Evolutionary conservation across 2,888 invertebrate species (phyloP).

Genomic region (Ellobium chinense): DNA sequence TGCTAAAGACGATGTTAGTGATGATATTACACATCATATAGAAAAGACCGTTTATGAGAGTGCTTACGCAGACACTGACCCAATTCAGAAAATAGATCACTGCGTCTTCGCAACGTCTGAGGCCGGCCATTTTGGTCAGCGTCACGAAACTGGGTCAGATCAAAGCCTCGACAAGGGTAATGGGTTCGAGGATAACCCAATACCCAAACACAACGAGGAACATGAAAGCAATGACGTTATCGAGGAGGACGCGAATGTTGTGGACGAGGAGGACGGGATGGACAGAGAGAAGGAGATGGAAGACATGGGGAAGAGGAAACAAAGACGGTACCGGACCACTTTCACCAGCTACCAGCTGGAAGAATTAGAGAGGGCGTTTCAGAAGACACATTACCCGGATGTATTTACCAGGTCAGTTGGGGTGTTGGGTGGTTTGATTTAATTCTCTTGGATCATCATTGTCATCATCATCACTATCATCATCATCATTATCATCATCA

Average conservation of each 20-base stretch:
- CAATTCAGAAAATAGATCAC: neutral
- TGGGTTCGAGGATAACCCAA: neutral
- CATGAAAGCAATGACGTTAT: constrained; percentile 13
- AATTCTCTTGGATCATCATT: neutral
- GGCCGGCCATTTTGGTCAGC: neutral
- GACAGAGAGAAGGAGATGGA: constrained; percentile 60
- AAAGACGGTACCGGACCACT: constrained; percentile 75
- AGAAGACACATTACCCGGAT: constrained; percentile 78
- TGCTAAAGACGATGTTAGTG: neutral
- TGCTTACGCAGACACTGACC: neutral
- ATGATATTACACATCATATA: neutral
- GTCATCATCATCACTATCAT: neutral
- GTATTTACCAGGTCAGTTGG: constrained; percentile 76
- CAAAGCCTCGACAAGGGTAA: neutral
- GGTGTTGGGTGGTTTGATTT: too few relatives aligned
- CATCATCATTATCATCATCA: neutral
- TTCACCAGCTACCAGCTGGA: constrained; percentile 77
- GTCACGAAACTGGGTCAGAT: neutral
- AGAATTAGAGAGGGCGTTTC: constrained; percentile 77
- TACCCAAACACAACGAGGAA: neutral
- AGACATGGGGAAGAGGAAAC: constrained; percentile 74
- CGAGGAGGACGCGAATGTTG: neutral
- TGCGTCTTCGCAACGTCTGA: neutral
- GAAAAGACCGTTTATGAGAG: too few relatives aligned
- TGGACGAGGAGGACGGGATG: constrained; percentile 34